A percentile compares a stretch with the other conserved stretches of the same genome.
phyloP scores from a whole-genome alignment of 2,113 vertebrate species.

The Sinocyclocheilus anophthalmus region DNA sequence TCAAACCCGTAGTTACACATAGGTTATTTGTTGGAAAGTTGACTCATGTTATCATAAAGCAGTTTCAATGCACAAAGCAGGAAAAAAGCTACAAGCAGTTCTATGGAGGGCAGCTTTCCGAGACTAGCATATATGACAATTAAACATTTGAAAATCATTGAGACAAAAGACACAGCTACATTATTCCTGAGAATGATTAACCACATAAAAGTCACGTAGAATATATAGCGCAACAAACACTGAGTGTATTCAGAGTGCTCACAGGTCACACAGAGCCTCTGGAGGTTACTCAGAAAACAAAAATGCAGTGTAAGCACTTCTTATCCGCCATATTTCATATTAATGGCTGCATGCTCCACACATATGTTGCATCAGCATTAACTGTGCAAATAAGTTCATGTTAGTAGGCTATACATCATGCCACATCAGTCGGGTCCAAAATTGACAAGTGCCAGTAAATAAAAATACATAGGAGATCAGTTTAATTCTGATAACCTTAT shows the following conservation, averaged over 20 bases:
- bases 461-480: neutral
- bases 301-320: neutral
- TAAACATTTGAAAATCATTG: neutral
- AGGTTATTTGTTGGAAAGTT: slow-evolving; percentile 53
- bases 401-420: neutral
- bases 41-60: slow-evolving; percentile 52
- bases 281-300: neutral
- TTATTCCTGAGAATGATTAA: neutral
- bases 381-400: neutral
- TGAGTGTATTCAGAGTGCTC: neutral
- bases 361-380: slow-evolving; percentile 7
- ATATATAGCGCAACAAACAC: neutral
- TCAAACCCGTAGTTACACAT: neutral
- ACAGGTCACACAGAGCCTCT: neutral
- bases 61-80: slow-evolving; percentile 53
- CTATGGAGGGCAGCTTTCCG: slow-evolving; percentile 56
- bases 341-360: neutral
- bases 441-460: neutral
- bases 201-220: neutral
- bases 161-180: neutral
- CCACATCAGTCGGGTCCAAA: neutral
- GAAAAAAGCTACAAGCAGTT: slow-evolving; percentile 59
- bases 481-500: neutral
- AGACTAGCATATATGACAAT: slow-evolving; percentile 1
- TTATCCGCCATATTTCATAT: neutral